Base-by-base conservation (phyloP, 1,140 invertebrate species). In the Tigriopus japonicus region DNA sequence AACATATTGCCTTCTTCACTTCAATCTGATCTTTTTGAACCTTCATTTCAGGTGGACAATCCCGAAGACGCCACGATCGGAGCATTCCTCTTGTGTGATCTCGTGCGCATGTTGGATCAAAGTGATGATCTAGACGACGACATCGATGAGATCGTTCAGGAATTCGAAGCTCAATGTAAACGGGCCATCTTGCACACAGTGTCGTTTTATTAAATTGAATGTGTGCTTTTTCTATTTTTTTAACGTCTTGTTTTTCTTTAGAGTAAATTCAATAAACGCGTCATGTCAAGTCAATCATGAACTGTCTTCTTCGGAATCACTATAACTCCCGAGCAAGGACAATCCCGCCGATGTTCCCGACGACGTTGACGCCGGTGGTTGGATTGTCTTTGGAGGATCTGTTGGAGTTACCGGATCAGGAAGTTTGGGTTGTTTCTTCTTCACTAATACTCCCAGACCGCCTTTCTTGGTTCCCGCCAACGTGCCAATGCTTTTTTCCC, bases 121-220 rank as follows among this genome's bases (percentile, higher is more conserved):
- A 86, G 85, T 66, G 85, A 90, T 52, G 94, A 98, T 72, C 75
- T 98, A 64, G 95, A 99, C 68, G 94, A 98, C 77, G 93, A 98
- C 69, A 93, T 98, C 67, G 94, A 98, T 73, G 90, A 97, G 76
- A 74, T 98, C 59, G 74, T 98, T 41, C 87, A 93, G 68, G 88
- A 95, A 66, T 97, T 95, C 76, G 94, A 98, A 75, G 78, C 81
- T 41, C 87, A 90, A 71, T 83, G 83, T 68, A 80, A 87, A 65
- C 76, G 90, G 68, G 79, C 86, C 56, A 82, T 98, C 67, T 75
- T 98, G 54, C 93, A 98, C 71, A 89, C 88, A 62, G 84, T 96
- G 62, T 79, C 86, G 64, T 98, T 97, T 76, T 95, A 97, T 75
- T 93, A 70, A 83, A 35, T 35, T 35, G 28, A 5, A 35, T 35